phyloP scores from a whole-genome alignment of 2,797 vertebrate species.

The Eulemur rubriventer region DNA sequence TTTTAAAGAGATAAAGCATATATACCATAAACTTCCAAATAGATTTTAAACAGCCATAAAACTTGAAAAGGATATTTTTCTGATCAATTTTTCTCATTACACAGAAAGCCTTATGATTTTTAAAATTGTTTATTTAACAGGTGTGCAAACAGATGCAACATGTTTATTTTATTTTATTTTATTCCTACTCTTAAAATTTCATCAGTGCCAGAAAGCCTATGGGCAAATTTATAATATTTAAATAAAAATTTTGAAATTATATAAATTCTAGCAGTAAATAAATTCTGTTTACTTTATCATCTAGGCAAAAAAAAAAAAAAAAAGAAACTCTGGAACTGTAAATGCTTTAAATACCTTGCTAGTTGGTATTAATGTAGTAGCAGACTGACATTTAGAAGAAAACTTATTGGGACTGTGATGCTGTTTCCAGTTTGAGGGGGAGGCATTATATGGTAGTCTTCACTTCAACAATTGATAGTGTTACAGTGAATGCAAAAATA shows the following conservation, averaged over 20 bases:
- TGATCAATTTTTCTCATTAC: slow-evolving; percentile 6
- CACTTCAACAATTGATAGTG: background rate
- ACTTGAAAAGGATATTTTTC: background rate
- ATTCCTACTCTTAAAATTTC: slow-evolving; percentile 21
- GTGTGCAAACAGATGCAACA: slow-evolving; percentile 41
- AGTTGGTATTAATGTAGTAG: background rate
- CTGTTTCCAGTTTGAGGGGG: background rate
- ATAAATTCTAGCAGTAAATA: slow-evolving; percentile 44
- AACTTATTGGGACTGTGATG: background rate
- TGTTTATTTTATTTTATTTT: slow-evolving; percentile 54
- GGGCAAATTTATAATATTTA: slow-evolving; percentile 25
- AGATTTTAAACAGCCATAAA: background rate
- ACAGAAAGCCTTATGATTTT: background rate
- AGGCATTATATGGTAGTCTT: background rate
- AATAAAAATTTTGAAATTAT: slow-evolving; percentile 34
- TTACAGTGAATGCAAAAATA: background rate
- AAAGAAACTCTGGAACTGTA: background rate
- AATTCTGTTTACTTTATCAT: slow-evolving; percentile 14
- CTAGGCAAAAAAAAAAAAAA: background rate
- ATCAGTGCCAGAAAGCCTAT: slow-evolving; percentile 36
- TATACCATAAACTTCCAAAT: background rate
- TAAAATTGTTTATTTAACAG: slow-evolving; percentile 13
- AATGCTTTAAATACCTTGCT: background rate
- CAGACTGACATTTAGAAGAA: background rate
- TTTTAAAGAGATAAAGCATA: background rate